phyloP scores from a whole-genome alignment of 2,888 invertebrate species.

The Hipparchia sbordonii region DNA sequence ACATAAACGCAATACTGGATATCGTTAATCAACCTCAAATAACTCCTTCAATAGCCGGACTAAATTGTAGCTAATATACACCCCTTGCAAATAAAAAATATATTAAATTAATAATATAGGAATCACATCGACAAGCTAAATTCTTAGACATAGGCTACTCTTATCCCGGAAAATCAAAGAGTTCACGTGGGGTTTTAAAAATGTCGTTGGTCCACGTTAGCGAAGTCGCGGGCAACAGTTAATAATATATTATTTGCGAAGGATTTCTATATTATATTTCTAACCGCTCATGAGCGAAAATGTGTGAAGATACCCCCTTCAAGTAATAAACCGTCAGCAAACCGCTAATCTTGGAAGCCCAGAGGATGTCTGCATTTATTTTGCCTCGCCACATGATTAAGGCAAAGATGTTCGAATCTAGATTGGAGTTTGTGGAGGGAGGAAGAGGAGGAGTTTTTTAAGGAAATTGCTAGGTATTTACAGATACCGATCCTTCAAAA shows the following conservation, averaged over 20 bases:
- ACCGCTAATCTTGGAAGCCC: conserved; percentile 5
- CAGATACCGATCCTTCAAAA: neutral
- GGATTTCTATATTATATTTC: too few species aligned
- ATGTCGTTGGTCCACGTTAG: too few species aligned
- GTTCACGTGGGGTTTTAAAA: too few species aligned
- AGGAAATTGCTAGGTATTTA: neutral
- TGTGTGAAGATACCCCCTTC: neutral
- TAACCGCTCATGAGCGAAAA: neutral
- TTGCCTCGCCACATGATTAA: conserved; percentile 5
- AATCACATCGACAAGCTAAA: neutral
- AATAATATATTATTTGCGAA: too few species aligned
- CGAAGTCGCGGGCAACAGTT: too few species aligned
- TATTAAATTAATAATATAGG: too few species aligned
- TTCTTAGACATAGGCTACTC: too few species aligned
- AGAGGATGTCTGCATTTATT: conserved; percentile 11
- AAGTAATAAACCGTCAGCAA: conserved; percentile 12
- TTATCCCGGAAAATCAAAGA: too few species aligned
- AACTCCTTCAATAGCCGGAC: neutral
- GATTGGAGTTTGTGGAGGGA: neutral
- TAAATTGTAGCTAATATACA: neutral
- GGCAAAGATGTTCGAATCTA: neutral
- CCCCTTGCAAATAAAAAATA: too few species aligned
- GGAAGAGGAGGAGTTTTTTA: too few species aligned
- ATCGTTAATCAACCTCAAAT: neutral
- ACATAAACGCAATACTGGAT: neutral